Evolutionary conservation across 2,113 vertebrate species (phyloP).

Genomic region (Amazona vittata): DNA sequence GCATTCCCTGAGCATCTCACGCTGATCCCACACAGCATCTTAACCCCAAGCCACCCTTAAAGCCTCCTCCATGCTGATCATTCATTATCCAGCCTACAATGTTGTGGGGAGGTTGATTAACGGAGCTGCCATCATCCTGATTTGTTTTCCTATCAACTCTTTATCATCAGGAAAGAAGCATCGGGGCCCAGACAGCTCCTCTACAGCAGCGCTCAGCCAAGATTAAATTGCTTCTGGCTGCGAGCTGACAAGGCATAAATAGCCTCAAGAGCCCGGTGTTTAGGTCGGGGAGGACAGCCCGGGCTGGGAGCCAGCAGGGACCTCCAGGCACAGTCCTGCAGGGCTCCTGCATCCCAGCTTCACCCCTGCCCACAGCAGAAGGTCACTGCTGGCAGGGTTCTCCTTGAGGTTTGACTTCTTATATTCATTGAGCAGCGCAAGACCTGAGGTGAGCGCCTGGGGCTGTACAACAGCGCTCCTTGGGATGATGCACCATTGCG

Average conservation of each 20-base stretch:
- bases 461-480: background rate
- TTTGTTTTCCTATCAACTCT: slow-evolving; percentile 42
- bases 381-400: background rate
- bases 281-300: background rate
- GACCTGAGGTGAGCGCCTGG: background rate
- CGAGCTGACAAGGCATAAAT: background rate
- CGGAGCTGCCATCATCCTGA: background rate
- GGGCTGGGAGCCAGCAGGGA: background rate
- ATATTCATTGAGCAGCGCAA: rapidly evolving
- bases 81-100: background rate
- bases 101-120: background rate
- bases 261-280: background rate
- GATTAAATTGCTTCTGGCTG: slow-evolving; percentile 7
- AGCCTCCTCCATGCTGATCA: background rate
- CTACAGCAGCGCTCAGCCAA: background rate
- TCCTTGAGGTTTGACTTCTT: background rate
- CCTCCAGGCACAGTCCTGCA: background rate
- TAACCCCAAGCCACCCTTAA: background rate
- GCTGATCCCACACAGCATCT: background rate
- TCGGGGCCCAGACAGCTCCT: background rate
- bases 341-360: background rate
- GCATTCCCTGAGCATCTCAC: rapidly evolving
- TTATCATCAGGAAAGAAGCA: background rate
- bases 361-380: background rate
- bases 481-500: rapidly evolving